Base-by-base conservation (phyloP, 2,797 vertebrate genomes). In the Neosalanx taihuensis region DNA sequence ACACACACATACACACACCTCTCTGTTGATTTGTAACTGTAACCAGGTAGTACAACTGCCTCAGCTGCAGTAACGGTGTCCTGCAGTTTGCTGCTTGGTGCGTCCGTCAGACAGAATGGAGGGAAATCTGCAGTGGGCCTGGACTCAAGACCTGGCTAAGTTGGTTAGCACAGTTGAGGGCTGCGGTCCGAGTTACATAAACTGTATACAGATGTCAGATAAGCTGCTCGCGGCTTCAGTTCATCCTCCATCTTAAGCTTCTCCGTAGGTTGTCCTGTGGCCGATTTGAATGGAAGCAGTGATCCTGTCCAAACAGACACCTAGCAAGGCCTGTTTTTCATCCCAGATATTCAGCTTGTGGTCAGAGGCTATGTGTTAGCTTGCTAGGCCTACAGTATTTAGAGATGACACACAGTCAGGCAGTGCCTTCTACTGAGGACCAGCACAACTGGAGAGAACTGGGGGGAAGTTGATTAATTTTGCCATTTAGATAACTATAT, bases 241-340 rank as follows among this genome's bases (percentile, higher is more conserved):
- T 53, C 3, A 79, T 83, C 74, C 13, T 57, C 72, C 63, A 81
- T 12, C 33, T 53, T 69, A 72, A 6, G 30, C 76, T 76, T 82
- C 77, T 77, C 66, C 70, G 74, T 72, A 75, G 70, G 59, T 81
- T 80, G 80, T 85, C 79, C 74, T 79, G 71, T 70, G 35, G 33
- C 1, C n/a, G 71, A 74, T 72, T 72, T 81, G 74, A 84, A 84
- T 87, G 76, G 85, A 87, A 82, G 89, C 85, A 76, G 77, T 76
- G 56, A 77, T 84, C 80, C 78, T 89, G 88, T 86, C 81, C 77
- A 87, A 87, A 88, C 86, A 85, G 72, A 79, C 84, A 82, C 78
- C 77, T 78, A 12, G 80, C 82, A 81, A 62, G 76, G 79, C 76
- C 76, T 85, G 83, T 87, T 89, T 89, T 87, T 88, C 81, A 82